Evolutionary conservation across 2,888 invertebrate genomes (phyloP), one percentile per base, ranked within the genome.

Genomic region (Cheilosia grossa): DNA sequence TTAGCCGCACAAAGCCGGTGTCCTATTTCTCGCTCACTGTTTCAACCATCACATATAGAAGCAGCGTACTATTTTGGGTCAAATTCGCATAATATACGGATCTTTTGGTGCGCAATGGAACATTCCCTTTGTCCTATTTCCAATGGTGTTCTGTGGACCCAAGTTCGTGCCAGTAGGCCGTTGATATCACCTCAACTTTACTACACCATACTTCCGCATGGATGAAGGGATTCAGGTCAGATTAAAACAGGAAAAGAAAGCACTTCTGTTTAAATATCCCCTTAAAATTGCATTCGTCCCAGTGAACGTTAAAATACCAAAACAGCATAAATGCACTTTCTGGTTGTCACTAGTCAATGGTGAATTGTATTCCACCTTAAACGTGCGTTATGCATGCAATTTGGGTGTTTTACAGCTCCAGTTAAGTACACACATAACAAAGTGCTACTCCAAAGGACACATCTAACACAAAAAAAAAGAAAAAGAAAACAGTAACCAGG

Each of bases 351-450:
- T n/a, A 15, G 24, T 42, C 42, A 24, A 24, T n/a, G 15, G 40
- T 51, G 49, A 17, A 27, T 73, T 42, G 9, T 53, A 42, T 42
- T 24, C 7, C 49, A 53, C 59, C 59, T 72, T 51, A 61, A 21
- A 37, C 49, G 37, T 59, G 40, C 59, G 30, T 63, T 33, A n/a
- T 53, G 53, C 54, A 21, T 54, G 21, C 53, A 73, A 63, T 27
- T 54, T 63, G 53, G 17, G 19, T 47, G 3, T 47, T 63, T 59
- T 61, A 42, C 42, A 33, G 30, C 42, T 30, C 44, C 17, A 54
- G 53, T 37, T 73, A 54, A 73, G 54, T 53, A 30, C 72, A 51
- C 72, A 51, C 7, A n/a, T 17, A 63, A 53, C 44, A 63, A n/a
- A n/a, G 61, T 61, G 53, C 53, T 61, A 3, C 24, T 24, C 47